A percentile compares a stretch with the other conserved stretches of the same genome.
These are phyloP conservation scores for Phymatocera aterrima DNA, from an alignment of 2,888 invertebrate genomes.

Conservation along the genomic window DNA sequence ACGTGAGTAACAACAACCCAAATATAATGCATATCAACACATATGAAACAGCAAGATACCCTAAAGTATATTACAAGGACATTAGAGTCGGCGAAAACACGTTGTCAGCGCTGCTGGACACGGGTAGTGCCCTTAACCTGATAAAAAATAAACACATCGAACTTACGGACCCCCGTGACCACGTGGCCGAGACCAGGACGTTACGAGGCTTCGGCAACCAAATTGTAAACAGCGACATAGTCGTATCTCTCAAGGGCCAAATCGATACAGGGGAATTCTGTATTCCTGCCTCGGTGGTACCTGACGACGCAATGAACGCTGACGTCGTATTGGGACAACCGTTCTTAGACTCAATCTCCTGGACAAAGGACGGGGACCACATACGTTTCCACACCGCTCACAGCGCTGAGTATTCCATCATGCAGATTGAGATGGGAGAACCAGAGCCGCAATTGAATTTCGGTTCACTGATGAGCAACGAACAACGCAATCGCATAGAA, in stretches of 20 bases:
- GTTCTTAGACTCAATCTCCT: background rate
- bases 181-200: background rate
- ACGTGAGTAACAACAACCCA: background rate
- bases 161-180: background rate
- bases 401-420: background rate
- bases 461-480: background rate
- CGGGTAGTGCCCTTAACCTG: conserved; percentile 16
- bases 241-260: background rate
- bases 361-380: background rate
- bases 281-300: conserved; percentile 10
- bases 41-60: background rate
- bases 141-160: background rate
- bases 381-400: background rate
- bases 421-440: conserved; percentile 8
- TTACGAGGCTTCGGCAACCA: conserved; percentile 5
- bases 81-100: background rate
- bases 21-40: conserved; percentile 10
- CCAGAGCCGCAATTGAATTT: conserved; percentile 1
- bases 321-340: conserved; percentile 13
- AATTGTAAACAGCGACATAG: background rate
- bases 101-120: conserved; percentile 34
- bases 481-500: background rate
- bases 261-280: background rate
- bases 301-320: background rate
- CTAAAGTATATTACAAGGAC: background rate